A percentile compares a stretch with the other conserved stretches of the same genome.
Conservation (phyloP, 2,113 vertebrate species). For the Pimephales promelas region DNA sequence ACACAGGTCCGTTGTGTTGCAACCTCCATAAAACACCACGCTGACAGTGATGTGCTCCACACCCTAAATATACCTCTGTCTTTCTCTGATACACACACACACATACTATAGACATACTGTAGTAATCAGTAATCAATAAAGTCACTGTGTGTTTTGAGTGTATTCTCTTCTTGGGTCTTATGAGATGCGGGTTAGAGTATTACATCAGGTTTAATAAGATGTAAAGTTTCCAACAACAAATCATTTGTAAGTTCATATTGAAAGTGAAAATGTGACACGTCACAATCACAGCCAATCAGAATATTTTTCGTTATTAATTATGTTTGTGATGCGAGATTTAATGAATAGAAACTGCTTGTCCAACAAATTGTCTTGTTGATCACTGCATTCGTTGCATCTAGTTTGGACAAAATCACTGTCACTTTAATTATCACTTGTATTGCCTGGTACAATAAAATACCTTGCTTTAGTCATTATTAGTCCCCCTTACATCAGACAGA, state of each 20-base stretch:
- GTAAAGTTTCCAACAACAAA: not conserved
- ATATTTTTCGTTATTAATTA: not conserved
- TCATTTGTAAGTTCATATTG: no score
- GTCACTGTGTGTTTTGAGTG: conserved; percentile 11
- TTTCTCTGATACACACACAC: conserved; percentile 31
- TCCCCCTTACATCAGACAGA: not conserved
- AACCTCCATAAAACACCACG: conserved; percentile 18
- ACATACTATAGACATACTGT: conserved; percentile 57
- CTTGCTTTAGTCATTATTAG: not conserved
- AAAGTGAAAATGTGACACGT: no score
- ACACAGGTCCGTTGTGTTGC: conserved; percentile 49
- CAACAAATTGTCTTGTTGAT: not conserved
- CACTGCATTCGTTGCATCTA: not conserved
- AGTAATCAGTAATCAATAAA: conserved; percentile 64
- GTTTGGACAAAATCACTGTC: not conserved
- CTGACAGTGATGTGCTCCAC: conserved; percentile 16
- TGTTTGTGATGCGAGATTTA: not conserved
- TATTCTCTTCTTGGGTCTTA: not conserved
- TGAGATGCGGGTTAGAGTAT: not conserved
- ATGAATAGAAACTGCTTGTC: not conserved
- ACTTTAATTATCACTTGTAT: not conserved
- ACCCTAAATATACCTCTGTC: conserved; percentile 34
- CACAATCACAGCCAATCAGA: no score
- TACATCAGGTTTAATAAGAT: not conserved
- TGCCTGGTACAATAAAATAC: not conserved